Base-by-base conservation (phyloP, 2,888 invertebrate genomes). In the Lymantria dispar region DNA sequence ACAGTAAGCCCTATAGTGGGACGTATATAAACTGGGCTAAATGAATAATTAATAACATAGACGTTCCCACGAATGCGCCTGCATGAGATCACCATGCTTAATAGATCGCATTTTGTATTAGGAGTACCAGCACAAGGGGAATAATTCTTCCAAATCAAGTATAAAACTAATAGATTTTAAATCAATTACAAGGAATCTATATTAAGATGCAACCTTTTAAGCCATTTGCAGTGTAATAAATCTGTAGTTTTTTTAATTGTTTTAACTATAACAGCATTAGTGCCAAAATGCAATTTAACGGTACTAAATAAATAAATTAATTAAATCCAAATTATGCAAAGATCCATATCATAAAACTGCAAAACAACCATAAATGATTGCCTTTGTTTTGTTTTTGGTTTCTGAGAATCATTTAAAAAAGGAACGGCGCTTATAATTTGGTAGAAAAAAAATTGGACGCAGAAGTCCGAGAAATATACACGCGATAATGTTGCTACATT, bases 241-340 rank as follows among this genome's bases (percentile, higher is more conserved):
- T 22, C 22, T 22, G 22, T 22, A 22, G 22, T 22, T 22, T 2
- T 22, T 22, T 22, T 22, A n/a, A 5, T 22, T 38, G 22, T 38
- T 38, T 38, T 38, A 22, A 1, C 38, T 38, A 9, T 12, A 38
- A 12, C n/a, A 38, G 12, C 14, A 40, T 36, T 36, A 14, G 11
- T n/a, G n/a, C 8, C 15, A 38, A 31, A 55, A 56, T 45, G 12
- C 37, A 53, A 58, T 64, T 63, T 52, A 52, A 50, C 50, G 58
- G 50, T 44, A 48, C 30, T 62, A 60, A 63, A 63, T 8, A 14
- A 61, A 61, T 61, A 56, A 58, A 61, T 41, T n/a, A 63, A 63
- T 60, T 47, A 55, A 58, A 15, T n/a, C 45, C 12, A 47, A 57
- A 48, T 52, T 48, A 52, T 46, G 46, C 44, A 11, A 47, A 13